Conservation (phyloP, 92 coral and sea anemone genomes). For the Epizoanthus rinbou region DNA sequence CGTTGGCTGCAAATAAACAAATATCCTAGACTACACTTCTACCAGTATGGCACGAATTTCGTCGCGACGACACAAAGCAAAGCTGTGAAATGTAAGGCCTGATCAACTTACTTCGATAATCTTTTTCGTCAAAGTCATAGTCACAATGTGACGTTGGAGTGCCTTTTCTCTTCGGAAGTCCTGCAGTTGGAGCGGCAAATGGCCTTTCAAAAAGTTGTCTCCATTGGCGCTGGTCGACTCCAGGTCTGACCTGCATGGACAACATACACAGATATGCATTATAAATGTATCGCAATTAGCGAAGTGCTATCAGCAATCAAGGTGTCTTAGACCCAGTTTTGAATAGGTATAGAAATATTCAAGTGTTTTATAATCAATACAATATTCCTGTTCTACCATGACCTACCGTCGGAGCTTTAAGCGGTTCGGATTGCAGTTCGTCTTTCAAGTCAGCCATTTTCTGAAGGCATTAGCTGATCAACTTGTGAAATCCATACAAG, state of each 20-base stretch:
- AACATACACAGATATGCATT: slow-evolving; percentile 15
- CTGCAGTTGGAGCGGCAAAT: slow-evolving; percentile 34
- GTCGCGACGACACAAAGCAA: not conserved
- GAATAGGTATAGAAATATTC: not conserved
- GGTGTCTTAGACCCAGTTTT: slow-evolving; percentile 4
- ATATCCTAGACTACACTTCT: not conserved
- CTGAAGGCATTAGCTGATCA: slow-evolving; percentile 44
- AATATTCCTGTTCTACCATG: not conserved
- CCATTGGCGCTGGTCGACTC: slow-evolving; percentile 40
- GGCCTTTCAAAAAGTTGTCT: slow-evolving; percentile 31
- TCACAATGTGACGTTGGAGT: slow-evolving; percentile 24
- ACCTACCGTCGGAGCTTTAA: slow-evolving; percentile 23
- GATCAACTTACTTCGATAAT: slow-evolving; percentile 43
- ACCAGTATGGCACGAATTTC: not conserved
- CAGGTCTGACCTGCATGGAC: slow-evolving; percentile 3
- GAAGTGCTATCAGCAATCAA: not conserved
- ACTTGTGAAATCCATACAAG: slow-evolving; percentile 39
- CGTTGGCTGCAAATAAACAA: not conserved
- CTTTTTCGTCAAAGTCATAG: slow-evolving; percentile 43
- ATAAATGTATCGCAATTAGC: slow-evolving; percentile 22
- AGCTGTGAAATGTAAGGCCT: not conserved
- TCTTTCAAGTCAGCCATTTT: slow-evolving; percentile 47
- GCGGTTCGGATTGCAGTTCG: slow-evolving; percentile 33
- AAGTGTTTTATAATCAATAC: not conserved
- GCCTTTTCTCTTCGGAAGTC: slow-evolving; percentile 25